Percentiles rank a stretch among this genome's conserved stretches.
Conservation (phyloP, 2,113 vertebrate species). For the Anoura caudifer region DNA sequence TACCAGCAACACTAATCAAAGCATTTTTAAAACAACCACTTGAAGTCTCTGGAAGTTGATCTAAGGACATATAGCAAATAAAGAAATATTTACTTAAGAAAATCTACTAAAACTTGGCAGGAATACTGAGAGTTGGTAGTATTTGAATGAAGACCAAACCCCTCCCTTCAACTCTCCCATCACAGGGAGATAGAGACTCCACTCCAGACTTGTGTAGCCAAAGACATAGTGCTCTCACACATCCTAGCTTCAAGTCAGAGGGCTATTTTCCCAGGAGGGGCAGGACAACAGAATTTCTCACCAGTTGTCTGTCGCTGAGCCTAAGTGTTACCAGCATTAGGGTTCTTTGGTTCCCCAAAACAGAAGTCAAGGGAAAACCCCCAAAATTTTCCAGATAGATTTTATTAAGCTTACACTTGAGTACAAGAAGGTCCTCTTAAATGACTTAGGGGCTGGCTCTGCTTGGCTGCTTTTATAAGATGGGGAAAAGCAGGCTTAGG, state of each 20-base stretch:
- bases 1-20: not conserved
- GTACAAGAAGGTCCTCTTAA: not conserved
- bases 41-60: not conserved
- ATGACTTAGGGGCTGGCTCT: not conserved
- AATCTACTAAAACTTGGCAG: not conserved
- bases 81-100: not conserved
- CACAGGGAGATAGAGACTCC: not conserved
- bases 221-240: not conserved
- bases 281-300: not conserved
- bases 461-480: not conserved
- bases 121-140: not conserved
- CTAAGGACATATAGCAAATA: not conserved
- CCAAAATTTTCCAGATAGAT: too few relatives aligned
- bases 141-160: not conserved
- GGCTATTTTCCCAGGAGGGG: not conserved
- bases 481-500: not conserved
- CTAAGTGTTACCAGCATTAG: not conserved
- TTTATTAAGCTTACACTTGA: not conserved
- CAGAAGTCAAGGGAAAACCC: not conserved
- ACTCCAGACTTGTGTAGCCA: not conserved
- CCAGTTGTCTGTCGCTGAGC: not conserved
- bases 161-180: fast-evolving
- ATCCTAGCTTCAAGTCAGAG: not conserved
- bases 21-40: not conserved
- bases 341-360: not conserved